These are phyloP conservation scores for Dryas iulia DNA, from an alignment of 1,140 invertebrate genomes.

Conservation along the genomic window DNA sequence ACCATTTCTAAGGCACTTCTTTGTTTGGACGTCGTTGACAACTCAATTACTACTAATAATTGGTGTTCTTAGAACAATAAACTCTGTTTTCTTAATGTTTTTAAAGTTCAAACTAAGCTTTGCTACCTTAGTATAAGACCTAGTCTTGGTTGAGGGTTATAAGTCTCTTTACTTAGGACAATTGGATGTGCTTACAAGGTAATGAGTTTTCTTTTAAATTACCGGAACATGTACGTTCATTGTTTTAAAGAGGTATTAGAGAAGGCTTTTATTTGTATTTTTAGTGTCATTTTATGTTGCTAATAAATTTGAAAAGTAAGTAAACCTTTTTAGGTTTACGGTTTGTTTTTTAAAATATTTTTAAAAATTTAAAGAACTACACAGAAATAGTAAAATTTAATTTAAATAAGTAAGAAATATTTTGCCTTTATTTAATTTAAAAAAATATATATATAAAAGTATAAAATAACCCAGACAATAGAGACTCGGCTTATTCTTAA, in stretches of 20 bases:
- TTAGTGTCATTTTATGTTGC: neutral
- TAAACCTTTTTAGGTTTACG: too few relatives aligned
- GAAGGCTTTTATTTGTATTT: neutral
- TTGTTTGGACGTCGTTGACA: conserved; percentile 18
- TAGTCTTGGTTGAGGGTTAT: neutral
- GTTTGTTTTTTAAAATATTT: too few relatives aligned
- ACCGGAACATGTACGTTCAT: conserved; percentile 4
- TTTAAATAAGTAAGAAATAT: too few relatives aligned
- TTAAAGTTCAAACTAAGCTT: neutral
- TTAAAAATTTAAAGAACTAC: too few relatives aligned
- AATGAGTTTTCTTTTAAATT: conserved; percentile 20
- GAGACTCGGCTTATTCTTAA: too few relatives aligned
- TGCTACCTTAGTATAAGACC: neutral
- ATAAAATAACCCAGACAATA: too few relatives aligned
- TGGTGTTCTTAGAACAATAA: conserved; percentile 15
- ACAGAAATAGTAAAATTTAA: too few relatives aligned
- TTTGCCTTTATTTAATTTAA: too few relatives aligned
- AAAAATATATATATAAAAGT: too few relatives aligned
- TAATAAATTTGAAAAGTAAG: neutral
- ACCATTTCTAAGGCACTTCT: conserved; percentile 26
- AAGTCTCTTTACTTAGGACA: conserved; percentile 1
- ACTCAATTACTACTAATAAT: conserved; percentile 16
- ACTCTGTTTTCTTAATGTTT: neutral
- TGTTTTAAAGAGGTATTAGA: neutral
- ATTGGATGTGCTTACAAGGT: neutral